A percentile compares a stretch with the other conserved stretches of the same genome.
These are phyloP conservation scores for Cebus imitator DNA, from an alignment of 2,113 vertebrate species.

Conservation along the genomic window DNA sequence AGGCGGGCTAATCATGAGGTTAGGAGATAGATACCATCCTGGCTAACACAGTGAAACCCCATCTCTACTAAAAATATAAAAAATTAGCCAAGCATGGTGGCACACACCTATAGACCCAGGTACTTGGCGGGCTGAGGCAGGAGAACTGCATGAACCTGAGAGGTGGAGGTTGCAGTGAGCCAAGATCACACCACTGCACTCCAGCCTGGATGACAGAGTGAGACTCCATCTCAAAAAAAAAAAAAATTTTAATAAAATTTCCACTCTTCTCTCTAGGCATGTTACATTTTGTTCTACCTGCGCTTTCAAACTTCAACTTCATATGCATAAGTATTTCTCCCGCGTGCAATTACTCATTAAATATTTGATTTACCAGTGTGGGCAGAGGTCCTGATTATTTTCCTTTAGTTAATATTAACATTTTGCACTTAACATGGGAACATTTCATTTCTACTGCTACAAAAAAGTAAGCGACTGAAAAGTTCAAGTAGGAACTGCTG, in stretches of 20 bases:
- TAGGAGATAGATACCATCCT: no score
- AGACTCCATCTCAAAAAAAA: not conserved
- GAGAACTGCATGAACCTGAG: no score
- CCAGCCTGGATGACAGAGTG: no score
- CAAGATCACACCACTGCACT: no score
- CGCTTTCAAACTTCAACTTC: not conserved
- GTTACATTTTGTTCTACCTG: not conserved
- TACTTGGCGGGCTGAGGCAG: no score
- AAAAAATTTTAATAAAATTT: not conserved
- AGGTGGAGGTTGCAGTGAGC: no score
- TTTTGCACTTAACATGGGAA: not conserved
- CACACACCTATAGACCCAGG: no score
- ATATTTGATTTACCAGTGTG: not conserved
- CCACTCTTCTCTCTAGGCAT: not conserved
- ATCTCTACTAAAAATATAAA: no score
- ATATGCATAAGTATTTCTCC: not conserved
- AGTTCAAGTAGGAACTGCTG: not conserved
- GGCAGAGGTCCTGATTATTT: not conserved
- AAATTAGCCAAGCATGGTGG: no score
- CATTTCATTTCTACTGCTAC: not conserved
- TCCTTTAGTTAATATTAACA: constrained; percentile 26
- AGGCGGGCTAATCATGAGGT: no score
- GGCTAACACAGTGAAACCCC: no score
- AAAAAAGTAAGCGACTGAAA: not conserved
- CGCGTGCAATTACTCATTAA: not conserved